A percentile compares a stretch with the other conserved stretches of the same genome.
phyloP scores from a whole-genome alignment of 2,113 vertebrate species.

The Corythaeola cristata region DNA sequence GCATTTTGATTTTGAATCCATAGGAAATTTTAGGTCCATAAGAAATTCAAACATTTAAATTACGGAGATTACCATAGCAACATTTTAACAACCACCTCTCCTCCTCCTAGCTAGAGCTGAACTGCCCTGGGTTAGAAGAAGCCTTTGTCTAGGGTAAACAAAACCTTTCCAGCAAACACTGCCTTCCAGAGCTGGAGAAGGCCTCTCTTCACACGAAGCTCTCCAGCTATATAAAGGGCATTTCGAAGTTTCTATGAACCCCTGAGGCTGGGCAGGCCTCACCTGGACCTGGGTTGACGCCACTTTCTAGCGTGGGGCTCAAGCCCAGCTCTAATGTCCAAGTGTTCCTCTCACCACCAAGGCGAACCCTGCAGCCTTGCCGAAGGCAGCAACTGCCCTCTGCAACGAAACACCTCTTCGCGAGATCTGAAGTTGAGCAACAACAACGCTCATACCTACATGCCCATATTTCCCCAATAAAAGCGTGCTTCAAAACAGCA shows the following conservation, averaged over 20 bases:
- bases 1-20: neutral
- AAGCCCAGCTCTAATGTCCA: neutral
- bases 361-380: accelerated
- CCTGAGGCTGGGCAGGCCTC: neutral
- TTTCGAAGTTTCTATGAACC: neutral
- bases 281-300: neutral
- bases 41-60: neutral
- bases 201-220: neutral
- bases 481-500: neutral
- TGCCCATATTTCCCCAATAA: neutral
- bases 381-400: accelerated
- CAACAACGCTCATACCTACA: neutral
- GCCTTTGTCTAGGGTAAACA: neutral
- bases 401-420: neutral
- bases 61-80: neutral
- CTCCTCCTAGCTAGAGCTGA: neutral
- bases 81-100: neutral
- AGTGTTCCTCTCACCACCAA: neutral
- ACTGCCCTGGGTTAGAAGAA: neutral
- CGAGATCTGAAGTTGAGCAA: neutral
- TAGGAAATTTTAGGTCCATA: neutral
- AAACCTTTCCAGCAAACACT: neutral
- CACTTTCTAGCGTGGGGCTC: accelerated
- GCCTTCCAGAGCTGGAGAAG: neutral
- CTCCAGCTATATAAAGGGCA: neutral